Evolutionary conservation across 23 tunicate genomes (phyloP).

Genomic region (Halocynthia aurantium): DNA sequence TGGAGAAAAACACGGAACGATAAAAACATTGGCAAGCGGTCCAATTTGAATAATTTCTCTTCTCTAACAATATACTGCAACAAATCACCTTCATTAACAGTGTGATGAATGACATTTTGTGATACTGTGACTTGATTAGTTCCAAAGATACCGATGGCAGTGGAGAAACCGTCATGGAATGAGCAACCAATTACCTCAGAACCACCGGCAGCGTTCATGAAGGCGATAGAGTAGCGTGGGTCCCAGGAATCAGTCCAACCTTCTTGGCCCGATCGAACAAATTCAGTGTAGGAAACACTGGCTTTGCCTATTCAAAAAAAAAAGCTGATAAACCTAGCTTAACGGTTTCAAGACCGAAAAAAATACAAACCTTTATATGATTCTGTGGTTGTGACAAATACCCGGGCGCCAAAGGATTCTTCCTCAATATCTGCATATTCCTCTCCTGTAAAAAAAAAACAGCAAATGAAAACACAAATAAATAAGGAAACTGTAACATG

Average conservation of each 20-base stretch:
- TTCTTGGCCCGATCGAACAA: slow-evolving; percentile 12
- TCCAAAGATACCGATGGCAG: slow-evolving; percentile 60
- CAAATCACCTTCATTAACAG: slow-evolving; percentile 68
- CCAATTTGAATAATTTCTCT: no score
- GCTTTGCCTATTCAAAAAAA: slow-evolving; percentile 20
- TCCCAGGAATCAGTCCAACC: slow-evolving; percentile 32
- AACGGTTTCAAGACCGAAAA: background rate
- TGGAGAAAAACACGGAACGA: background rate
- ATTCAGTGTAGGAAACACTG: slow-evolving; percentile 11
- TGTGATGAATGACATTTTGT: slow-evolving; percentile 46
- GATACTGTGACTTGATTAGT: slow-evolving; percentile 11
- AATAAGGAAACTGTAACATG: background rate
- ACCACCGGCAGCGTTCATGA: slow-evolving; percentile 20
- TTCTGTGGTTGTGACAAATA: slow-evolving; percentile 23
- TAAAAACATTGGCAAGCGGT: no score
- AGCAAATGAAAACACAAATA: background rate
- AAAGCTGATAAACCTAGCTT: background rate
- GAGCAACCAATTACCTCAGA: slow-evolving; percentile 47
- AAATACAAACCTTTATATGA: background rate
- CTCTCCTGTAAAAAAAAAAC: slow-evolving; percentile 16
- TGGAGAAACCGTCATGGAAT: slow-evolving; percentile 60
- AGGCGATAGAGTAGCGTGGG: slow-evolving; percentile 17
- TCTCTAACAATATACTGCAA: background rate
- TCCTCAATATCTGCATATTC: slow-evolving; percentile 24
- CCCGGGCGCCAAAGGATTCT: slow-evolving; percentile 47